Evolutionary conservation across 2,113 vertebrate species (phyloP).

Genomic region (Gallinago media): DNA sequence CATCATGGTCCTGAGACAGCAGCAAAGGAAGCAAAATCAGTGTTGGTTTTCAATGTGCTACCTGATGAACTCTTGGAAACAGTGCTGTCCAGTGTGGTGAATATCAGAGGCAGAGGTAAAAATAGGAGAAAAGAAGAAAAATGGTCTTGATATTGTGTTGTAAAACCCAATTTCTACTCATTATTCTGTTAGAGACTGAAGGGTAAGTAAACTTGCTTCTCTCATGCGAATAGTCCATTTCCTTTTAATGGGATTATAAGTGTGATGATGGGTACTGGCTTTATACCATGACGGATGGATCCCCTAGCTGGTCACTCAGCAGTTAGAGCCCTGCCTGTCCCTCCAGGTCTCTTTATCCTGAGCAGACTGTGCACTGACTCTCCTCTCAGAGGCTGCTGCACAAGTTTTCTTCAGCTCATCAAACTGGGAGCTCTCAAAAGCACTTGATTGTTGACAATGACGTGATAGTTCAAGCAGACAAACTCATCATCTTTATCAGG

Average conservation of each 20-base stretch:
- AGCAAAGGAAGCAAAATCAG: not conserved
- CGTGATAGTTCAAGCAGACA: not conserved
- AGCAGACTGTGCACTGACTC: not conserved
- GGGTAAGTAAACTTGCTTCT: not conserved
- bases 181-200: not conserved
- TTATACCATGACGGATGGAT: not conserved
- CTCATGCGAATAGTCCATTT: not conserved
- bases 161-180: not conserved
- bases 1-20: not conserved
- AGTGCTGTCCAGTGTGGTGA: rapidly evolving
- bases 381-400: not conserved
- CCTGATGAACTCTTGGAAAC: not conserved
- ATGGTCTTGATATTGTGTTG: not conserved
- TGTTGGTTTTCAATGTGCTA: not conserved
- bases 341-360: not conserved
- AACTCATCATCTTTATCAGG: not conserved
- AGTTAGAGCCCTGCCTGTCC: not conserved
- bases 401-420: not conserved
- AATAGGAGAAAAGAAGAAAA: not conserved
- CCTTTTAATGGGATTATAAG: not conserved
- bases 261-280: not conserved
- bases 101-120: not conserved
- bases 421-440: not conserved
- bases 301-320: not conserved
- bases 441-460: not conserved